These are phyloP conservation scores for Corynorhinus townsendii DNA, from an alignment of 2,113 vertebrate species.

Conservation along the genomic window DNA sequence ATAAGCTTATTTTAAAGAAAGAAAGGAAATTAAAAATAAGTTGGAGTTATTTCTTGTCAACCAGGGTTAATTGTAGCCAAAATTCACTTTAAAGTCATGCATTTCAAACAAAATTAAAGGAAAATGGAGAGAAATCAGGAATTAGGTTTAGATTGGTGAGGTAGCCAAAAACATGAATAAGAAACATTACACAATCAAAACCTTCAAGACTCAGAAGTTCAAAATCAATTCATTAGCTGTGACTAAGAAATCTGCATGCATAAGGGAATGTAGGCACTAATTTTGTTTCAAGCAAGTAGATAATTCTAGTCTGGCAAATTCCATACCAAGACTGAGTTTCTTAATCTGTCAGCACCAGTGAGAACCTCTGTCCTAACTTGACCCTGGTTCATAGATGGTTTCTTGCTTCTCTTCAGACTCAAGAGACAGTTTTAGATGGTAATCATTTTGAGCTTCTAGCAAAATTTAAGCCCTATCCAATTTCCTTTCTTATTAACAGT, in stretches of 20 bases:
- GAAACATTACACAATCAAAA: not conserved
- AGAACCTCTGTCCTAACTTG: not conserved
- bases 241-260: not conserved
- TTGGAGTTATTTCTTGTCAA: not conserved
- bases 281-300: not conserved
- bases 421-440: not conserved
- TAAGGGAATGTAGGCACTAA: not conserved
- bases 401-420: not conserved
- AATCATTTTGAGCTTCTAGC: not conserved
- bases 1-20: not conserved
- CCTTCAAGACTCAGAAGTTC: not conserved
- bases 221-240: not conserved
- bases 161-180: not conserved
- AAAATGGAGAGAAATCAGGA: not conserved
- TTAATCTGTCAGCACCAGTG: not conserved
- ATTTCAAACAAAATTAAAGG: not conserved
- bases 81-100: not conserved
- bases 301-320: not conserved
- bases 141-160: not conserved
- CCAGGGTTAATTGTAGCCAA: not conserved
- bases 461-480: not conserved
- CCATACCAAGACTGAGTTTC: not conserved
- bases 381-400: not conserved
- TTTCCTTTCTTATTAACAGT: not conserved
- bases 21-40: not conserved